Percentiles rank a stretch among this genome's conserved stretches.
Evolutionary conservation across 1,140 invertebrate species (phyloP).

Genomic region (Brachionus asplanchnoidis): DNA sequence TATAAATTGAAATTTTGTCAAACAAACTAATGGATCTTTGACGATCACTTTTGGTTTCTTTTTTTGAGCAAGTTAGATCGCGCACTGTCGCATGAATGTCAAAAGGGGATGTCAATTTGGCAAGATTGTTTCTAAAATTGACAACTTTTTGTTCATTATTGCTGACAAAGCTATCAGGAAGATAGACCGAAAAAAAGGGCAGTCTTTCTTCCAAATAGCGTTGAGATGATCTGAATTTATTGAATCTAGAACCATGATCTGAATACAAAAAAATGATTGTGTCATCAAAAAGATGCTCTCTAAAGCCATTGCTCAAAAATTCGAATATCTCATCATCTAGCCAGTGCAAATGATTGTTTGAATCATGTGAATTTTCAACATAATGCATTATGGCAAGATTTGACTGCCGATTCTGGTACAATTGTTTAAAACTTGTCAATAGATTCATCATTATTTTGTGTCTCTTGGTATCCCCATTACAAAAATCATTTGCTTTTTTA

Average conservation of each 20-base stretch:
- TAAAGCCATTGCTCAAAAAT: background rate
- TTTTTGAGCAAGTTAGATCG: conserved; percentile 45
- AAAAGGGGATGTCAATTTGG: conserved; percentile 72
- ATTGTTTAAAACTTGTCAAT: background rate
- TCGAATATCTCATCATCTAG: background rate
- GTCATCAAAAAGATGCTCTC: conserved; percentile 44
- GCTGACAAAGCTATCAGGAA: background rate
- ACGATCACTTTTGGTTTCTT: background rate
- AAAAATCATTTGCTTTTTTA: background rate
- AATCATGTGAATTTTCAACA: background rate
- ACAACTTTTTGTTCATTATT: background rate
- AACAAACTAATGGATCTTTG: conserved; percentile 61
- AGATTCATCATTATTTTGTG: background rate
- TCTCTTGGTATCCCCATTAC: background rate
- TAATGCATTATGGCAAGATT: background rate
- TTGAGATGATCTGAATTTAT: background rate
- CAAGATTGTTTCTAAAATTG: conserved; percentile 41
- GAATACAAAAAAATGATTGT: conserved; percentile 48
- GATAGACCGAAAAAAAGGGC: conserved; percentile 19
- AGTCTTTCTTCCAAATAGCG: conserved; percentile 28
- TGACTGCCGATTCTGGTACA: background rate
- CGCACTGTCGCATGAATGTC: conserved; percentile 70
- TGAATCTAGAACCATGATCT: conserved; percentile 49
- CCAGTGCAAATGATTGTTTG: background rate
- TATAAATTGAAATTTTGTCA: conserved; percentile 59